Conservation (phyloP, 2,113 vertebrate genomes). For the Anhinga rufa region DNA sequence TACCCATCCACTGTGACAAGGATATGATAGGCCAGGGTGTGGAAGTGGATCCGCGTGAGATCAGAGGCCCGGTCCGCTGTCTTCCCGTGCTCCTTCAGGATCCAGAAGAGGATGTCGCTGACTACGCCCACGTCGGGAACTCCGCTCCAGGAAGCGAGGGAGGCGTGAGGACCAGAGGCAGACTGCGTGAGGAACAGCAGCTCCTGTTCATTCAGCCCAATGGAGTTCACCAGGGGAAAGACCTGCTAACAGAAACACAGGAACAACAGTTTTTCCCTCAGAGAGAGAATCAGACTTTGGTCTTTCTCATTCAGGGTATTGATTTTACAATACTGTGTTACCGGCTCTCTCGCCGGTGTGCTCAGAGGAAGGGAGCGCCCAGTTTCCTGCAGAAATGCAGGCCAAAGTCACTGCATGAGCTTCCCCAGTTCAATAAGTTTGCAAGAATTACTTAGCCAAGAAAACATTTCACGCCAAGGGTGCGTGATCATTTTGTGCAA, state of each 20-base stretch:
- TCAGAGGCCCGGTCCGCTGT: slow-evolving; percentile 70
- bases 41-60: slow-evolving; percentile 93
- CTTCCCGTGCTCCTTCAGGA: slow-evolving; percentile 84
- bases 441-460: neutral
- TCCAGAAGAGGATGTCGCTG: slow-evolving; percentile 95
- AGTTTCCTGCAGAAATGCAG: neutral
- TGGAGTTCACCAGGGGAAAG: slow-evolving; percentile 90
- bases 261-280: neutral
- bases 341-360: rapidly evolving
- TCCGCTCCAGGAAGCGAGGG: slow-evolving; percentile 79
- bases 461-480: neutral
- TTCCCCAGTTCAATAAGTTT: neutral
- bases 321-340: neutral
- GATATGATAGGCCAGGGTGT: slow-evolving; percentile 93
- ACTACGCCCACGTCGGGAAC: slow-evolving; percentile 86
- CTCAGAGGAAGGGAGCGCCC: neutral
- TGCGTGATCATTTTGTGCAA: neutral
- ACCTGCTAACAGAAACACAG: slow-evolving; percentile 90
- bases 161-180: slow-evolving; percentile 82
- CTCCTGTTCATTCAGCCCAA: slow-evolving; percentile 97
- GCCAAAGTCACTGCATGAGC: neutral
- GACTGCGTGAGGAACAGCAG: slow-evolving; percentile 93
- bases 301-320: neutral
- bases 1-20: slow-evolving; percentile 87
- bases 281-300: neutral